Conservation (phyloP, 2,888 invertebrate species). For the Leptinotarsa rubiginosa region DNA sequence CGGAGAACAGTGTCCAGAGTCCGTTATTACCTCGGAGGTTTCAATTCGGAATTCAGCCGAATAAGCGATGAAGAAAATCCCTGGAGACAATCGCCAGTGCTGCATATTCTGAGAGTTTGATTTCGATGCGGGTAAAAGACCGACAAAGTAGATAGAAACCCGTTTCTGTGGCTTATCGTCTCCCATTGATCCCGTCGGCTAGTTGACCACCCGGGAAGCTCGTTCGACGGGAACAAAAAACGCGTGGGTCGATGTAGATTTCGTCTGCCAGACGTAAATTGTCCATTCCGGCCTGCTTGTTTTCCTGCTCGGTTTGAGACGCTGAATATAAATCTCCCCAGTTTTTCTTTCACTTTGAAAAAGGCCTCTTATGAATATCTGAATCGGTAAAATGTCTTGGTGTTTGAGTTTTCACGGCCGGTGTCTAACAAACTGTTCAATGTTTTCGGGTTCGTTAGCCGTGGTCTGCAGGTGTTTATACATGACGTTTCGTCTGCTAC, state of each 20-base stretch:
- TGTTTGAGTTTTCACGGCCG: too few relatives aligned
- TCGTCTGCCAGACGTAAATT: neutral
- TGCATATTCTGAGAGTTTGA: constrained; percentile 25
- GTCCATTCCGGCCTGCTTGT: neutral
- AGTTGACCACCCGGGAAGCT: neutral
- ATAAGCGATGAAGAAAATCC: constrained; percentile 34
- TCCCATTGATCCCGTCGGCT: neutral
- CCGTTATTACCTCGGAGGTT: constrained; percentile 32
- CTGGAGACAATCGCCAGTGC: constrained; percentile 29
- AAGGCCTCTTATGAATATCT: too few relatives aligned
- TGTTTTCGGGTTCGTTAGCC: too few relatives aligned
- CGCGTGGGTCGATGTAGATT: neutral
- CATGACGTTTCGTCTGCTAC: too few relatives aligned
- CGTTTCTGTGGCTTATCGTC: constrained; percentile 7
- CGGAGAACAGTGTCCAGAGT: constrained; percentile 31
- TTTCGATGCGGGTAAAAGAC: constrained; percentile 11
- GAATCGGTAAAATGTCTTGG: too few relatives aligned
- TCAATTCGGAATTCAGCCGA: constrained; percentile 39
- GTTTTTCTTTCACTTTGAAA: neutral
- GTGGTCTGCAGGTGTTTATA: too few relatives aligned
- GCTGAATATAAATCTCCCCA: too few relatives aligned
- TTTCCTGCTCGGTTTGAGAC: neutral
- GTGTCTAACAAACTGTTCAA: too few relatives aligned
- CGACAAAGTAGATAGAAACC: constrained; percentile 3
- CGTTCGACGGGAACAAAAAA: neutral